These are phyloP conservation scores for Rhyacichthys aspro DNA, from an alignment of 2,797 vertebrate genomes.

Conservation along the genomic window DNA sequence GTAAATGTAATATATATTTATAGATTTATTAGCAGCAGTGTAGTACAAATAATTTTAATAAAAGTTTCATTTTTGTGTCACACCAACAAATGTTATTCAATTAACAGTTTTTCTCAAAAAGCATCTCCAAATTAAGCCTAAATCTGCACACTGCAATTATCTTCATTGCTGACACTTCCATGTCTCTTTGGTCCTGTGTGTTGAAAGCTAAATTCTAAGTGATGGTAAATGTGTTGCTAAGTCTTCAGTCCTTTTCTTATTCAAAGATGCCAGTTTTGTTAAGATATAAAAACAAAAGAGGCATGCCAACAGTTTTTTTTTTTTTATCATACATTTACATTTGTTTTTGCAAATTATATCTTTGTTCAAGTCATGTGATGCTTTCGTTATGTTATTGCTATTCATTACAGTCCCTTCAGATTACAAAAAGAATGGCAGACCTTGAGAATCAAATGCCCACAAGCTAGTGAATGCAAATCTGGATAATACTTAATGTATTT, in stretches of 20 bases:
- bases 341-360: neutral
- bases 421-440: constrained; percentile 42
- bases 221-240: constrained; percentile 1
- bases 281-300: neutral
- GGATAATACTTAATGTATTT: constrained; percentile 22
- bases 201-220: constrained; percentile 7
- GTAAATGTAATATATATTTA: too few relatives aligned
- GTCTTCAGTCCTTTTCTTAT: constrained; percentile 17
- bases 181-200: neutral
- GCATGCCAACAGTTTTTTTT: neutral
- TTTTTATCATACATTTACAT: neutral
- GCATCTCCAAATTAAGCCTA: neutral
- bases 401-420: constrained; percentile 47
- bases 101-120: neutral
- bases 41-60: too few relatives aligned
- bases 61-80: too few relatives aligned
- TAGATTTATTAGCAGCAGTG: too few relatives aligned
- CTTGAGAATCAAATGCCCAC: constrained; percentile 36
- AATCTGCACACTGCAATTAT: neutral
- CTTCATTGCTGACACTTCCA: neutral
- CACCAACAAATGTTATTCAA: too few relatives aligned
- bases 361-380: neutral
- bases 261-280: constrained; percentile 1
- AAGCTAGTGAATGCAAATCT: constrained; percentile 9
- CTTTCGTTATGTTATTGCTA: too few relatives aligned